Evolutionary conservation across 2,113 vertebrate genomes (phyloP).

Genomic region (Charina bottae): DNA sequence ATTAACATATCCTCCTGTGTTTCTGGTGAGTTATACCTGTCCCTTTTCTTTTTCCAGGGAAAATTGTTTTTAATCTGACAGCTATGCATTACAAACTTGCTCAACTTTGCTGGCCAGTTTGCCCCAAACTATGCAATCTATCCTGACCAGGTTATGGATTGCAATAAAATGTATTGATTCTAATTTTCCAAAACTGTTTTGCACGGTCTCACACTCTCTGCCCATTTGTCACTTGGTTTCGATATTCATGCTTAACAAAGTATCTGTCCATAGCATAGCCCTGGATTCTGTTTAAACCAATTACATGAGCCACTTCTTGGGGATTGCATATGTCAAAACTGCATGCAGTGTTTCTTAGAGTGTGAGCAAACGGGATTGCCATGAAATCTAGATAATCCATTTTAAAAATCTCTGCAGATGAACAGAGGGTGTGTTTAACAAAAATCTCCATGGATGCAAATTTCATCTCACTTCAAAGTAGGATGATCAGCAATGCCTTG

Average conservation of each 20-base stretch:
- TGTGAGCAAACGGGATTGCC: conserved; percentile 41
- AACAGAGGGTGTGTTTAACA: conserved; percentile 22
- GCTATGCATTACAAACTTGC: background rate
- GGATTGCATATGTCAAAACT: conserved; percentile 7
- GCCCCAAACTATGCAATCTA: background rate
- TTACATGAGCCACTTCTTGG: conserved; percentile 4
- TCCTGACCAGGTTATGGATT: background rate
- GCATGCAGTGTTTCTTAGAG: conserved; percentile 13
- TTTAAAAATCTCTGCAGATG: conserved; percentile 1
- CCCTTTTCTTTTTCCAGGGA: fast-evolving
- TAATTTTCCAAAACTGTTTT: conserved; percentile 31
- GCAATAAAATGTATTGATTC: conserved; percentile 9
- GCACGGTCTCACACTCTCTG: background rate
- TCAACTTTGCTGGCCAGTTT: conserved; percentile 19
- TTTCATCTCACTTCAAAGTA: conserved; percentile 27
- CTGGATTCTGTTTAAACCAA: conserved; percentile 17
- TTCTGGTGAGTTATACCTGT: background rate
- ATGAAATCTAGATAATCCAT: conserved; percentile 10
- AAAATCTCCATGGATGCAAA: conserved; percentile 6
- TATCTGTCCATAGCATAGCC: conserved; percentile 34
- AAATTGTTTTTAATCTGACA: conserved; percentile 29
- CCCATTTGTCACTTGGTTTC: conserved; percentile 34
- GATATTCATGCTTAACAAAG: conserved; percentile 20
- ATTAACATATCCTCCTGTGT: conserved; percentile 12
- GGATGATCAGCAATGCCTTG: background rate